Evolutionary conservation across 2,888 invertebrate species (phyloP), one percentile per base, ranked within the genome.

Genomic region (Dasypogon diadema): DNA sequence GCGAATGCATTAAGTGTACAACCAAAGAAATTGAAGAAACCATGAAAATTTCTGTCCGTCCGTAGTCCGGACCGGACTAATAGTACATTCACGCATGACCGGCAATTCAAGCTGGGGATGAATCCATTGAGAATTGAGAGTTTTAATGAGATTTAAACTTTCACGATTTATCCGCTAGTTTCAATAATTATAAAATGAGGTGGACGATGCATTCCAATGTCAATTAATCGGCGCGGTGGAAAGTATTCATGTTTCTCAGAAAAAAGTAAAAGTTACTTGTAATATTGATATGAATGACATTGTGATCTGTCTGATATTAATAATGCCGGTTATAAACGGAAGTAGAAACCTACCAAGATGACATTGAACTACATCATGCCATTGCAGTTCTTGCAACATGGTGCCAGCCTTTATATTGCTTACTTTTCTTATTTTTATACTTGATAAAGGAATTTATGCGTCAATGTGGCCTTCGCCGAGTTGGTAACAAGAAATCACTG

Each of bases 361-460:
- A 48, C 65, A 65, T 65, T 65, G 65, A 65, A 65, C 65, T 48
- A 65, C 65, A 48, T 65, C 46, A 22, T 24, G 26, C n/a, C 22
- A 26, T 48, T 34, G 46, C 21, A 46, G 12, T 12, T 42, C 12
- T 24, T 48, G 65, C 46, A 30, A 5, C 8, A 8, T 30, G 3
- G 8, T 30, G 63, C 42, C 37, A 12, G n/a, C 18, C 3, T 16
- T 16, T 55, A 16, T 12, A 55, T 21, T 30, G 51, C 46, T n/a
- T 30, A 21, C 46, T n/a, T 65, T 65, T 46, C 65, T 24, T 37
- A 65, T 22, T 24, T 21, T 65, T 22, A 46, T 48, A 65, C 24
- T 10, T 5, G 30, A 10, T 48, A 14, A 21, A 65, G 65, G 24
- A 65, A 65, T 65, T 65, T 46, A 46, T 26, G 46, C 10, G 21